Percentiles rank a stretch among this genome's conserved stretches.
Evolutionary conservation across 2,888 invertebrate species (phyloP).

Genomic region (Cremastobaeus sp.): DNA sequence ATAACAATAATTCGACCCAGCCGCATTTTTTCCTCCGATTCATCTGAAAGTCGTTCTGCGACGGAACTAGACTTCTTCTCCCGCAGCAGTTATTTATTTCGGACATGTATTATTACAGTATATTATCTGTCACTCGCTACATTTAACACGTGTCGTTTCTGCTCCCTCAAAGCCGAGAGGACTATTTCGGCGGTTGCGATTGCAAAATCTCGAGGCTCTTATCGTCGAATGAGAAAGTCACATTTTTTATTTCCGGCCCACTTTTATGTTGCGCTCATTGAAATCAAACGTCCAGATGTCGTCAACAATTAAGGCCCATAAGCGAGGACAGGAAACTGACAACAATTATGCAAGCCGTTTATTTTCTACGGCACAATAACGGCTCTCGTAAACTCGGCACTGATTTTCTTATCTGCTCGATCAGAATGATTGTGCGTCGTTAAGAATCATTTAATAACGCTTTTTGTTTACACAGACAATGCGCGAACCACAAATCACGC

Average conservation of each 20-base stretch:
- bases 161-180: constrained; percentile 45
- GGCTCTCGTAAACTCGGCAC: too few species aligned
- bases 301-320: too few species aligned
- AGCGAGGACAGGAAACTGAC: too few species aligned
- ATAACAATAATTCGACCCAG: too few species aligned
- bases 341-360: too few species aligned
- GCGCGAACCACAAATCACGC: constrained; percentile 31
- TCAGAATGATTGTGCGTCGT: constrained; percentile 41
- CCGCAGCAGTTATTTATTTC: constrained; percentile 70
- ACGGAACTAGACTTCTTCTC: constrained; percentile 66
- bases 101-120: constrained; percentile 72
- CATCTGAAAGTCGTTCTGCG: constrained; percentile 52
- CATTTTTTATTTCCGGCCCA: constrained; percentile 4
- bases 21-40: too few species aligned
- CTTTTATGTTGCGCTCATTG: too few species aligned
- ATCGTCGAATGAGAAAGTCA: constrained; percentile 19
- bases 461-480: constrained; percentile 12
- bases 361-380: too few species aligned
- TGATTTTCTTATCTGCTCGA: constrained; percentile 42
- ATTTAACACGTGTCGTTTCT: constrained; percentile 74
- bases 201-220: constrained; percentile 59
- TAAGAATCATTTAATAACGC: constrained; percentile 20
- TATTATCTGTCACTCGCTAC: constrained; percentile 74
- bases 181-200: constrained; percentile 53
- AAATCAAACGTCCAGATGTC: constrained; percentile 1